Conservation (phyloP, 2,113 vertebrate species). For the Dasypus novemcinctus region DNA sequence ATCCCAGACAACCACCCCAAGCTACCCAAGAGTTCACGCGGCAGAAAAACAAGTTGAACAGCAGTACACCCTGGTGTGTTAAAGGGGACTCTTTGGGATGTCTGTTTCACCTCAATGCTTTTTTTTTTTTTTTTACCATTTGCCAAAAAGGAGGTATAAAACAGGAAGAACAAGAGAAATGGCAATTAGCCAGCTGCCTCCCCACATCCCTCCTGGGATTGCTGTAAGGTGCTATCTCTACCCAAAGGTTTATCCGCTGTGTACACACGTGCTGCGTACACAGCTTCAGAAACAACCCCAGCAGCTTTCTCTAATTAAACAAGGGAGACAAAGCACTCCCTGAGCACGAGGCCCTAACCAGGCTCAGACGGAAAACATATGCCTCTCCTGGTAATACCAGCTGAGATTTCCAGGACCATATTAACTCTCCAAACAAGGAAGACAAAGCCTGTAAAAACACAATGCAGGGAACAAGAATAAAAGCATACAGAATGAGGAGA, state of each 20-base stretch:
- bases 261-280: not conserved
- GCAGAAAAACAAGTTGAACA: not conserved
- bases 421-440: constrained; percentile 13
- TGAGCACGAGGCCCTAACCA: not conserved
- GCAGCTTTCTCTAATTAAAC: constrained; percentile 57
- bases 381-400: constrained; percentile 29
- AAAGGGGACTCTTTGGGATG: not conserved
- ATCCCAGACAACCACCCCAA: not conserved
- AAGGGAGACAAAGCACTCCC: constrained; percentile 23
- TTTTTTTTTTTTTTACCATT: not conserved
- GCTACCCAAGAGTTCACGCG: not conserved
- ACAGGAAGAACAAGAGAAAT: not conserved
- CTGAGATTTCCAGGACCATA: not conserved
- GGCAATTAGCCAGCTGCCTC: not conserved
- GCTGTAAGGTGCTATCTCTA: not conserved
- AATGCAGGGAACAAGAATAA: not conserved
- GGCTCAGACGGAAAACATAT: not conserved
- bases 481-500: not conserved
- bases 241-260: not conserved
- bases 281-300: not conserved
- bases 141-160: not conserved
- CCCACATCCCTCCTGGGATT: not conserved
- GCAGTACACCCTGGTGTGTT: not conserved
- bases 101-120: not conserved
- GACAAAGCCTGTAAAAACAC: not conserved